Evolutionary conservation across 2,888 invertebrate genomes (phyloP), one percentile per base, ranked within the genome.

Genomic region (Cerastis leucographa): DNA sequence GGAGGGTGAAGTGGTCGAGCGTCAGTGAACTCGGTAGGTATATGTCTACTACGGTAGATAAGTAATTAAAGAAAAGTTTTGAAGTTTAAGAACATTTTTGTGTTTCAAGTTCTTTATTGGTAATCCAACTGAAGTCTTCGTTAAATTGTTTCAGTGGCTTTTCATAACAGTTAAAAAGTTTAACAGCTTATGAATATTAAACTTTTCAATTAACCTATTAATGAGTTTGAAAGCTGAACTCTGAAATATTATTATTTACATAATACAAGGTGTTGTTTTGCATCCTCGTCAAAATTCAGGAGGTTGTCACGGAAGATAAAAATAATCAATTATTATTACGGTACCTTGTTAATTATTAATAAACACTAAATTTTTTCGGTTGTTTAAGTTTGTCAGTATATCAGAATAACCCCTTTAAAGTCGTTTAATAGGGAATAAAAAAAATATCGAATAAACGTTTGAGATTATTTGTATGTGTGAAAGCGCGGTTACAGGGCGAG

Each of bases 51-150:
- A 3, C n/a, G 6, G n/a, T n/a, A 40, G 3, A 3, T 64, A 64
- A 14, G 54, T 29, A 8, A 51, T 35, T 9, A 46, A 44, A 68
- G 17, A 46, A 66, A 62, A 67, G 29, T 80, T 80, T 56, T 6
- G 0, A 65, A 51, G 22, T 59, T n/a, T 42, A 62, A 62, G 54
- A 56, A 66, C n/a, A 64, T 29, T 54, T 73, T 67, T 9, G 59
- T 59, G 22, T 35, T 64, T 40, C 17, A 46, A 69, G 56, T 61
- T 77, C 62, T 69, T 76, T 81, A 76, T 84, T 76, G 74, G 70
- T 74, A 69, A 70, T 66, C 44, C 44, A 73, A 67, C 54, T 61
- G 73, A 76, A 81, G 51, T 56, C 35, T 71, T 69, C 44, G 40
- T 51, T 72, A 67, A 80, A 72, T 71, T 76, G 51, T 69, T 83